A percentile compares a stretch with the other conserved stretches of the same genome.
These are phyloP conservation scores for Neogale vison DNA, from an alignment of 2,113 vertebrate species.

Conservation along the genomic window DNA sequence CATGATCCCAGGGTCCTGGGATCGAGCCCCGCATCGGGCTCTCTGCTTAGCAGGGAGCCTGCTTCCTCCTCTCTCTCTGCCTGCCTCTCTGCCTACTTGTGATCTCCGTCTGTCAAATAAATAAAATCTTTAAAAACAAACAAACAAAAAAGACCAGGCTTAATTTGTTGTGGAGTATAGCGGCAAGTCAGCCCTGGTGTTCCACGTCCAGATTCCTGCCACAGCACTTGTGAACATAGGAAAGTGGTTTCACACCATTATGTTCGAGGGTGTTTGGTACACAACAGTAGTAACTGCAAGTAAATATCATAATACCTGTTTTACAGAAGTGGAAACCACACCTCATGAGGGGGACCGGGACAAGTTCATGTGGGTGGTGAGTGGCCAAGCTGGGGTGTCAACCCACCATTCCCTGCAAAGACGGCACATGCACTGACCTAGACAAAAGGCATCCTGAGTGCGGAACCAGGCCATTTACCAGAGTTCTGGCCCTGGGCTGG, in stretches of 20 bases:
- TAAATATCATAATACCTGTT: neutral
- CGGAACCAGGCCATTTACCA: neutral
- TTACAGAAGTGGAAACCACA: neutral
- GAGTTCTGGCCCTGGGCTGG: neutral
- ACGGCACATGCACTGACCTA: neutral
- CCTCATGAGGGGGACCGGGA: neutral
- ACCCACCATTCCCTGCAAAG: neutral
- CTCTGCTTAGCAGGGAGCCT: no score
- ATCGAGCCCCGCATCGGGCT: no score
- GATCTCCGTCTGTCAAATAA: no score
- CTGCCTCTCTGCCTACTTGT: no score
- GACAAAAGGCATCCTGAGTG: neutral
- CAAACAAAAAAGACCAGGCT: no score
- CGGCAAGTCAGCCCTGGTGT: neutral
- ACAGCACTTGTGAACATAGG: neutral
- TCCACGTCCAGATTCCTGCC: neutral
- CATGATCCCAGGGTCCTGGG: no score
- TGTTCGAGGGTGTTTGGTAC: neutral
- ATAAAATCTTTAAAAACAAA: no score
- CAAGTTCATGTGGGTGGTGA: neutral
- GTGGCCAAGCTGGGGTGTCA: neutral
- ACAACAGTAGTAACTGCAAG: neutral
- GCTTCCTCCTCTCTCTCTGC: no score
- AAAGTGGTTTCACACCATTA: neutral
- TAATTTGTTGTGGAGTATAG: no score